Evolutionary conservation across 2,888 invertebrate genomes (phyloP), one percentile per base, ranked within the genome.

Genomic region (Lutraria lutraria): DNA sequence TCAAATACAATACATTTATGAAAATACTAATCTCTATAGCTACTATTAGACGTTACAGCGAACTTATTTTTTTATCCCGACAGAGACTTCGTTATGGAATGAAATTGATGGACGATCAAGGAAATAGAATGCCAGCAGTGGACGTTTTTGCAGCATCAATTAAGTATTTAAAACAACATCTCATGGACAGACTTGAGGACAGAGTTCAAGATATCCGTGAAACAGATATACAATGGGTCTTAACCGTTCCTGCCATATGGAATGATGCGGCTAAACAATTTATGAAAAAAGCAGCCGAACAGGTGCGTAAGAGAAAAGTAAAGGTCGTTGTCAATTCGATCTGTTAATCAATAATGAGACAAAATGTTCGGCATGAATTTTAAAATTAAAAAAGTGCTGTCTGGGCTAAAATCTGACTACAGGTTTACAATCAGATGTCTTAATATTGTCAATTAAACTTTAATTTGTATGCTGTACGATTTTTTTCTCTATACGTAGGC

Each of bases 171-270:
- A 90, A 90, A 34, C 84, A 89, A 19, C 86, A 91, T 60, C 83
- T 91, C 0, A 87, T 89, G 31, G 25, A 72, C 10, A 63, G 31
- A 31, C 63, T 93, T 10, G 25, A 53, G 31, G 34, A 88, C 13
- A 63, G 81, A 16, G 29, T 93, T 12, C 16, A 53, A 4, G 79
- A 87, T 12, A 82, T 90, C 8, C 29, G 21, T n/a, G 68, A 60
- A n/a, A 85, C 80, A 34, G 89, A 91, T 79, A 76, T 91, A 43
- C 19, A 88, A 31, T 91, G 91, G 91, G 87, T 91, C 2, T 8
- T 89, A 19, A 91, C 91, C 29, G 88, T 91, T 6, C 91, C 91
- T 16, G 89, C 91, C 21, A 88, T 90, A 16, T 90, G 90, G 90
- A 60, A 88, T 43, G 88, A 90, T 81, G 60, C 81, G 8, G 90